phyloP scores from a whole-genome alignment of 92 coral and sea anemone genomes.

The Umimayanthus kanabou region DNA sequence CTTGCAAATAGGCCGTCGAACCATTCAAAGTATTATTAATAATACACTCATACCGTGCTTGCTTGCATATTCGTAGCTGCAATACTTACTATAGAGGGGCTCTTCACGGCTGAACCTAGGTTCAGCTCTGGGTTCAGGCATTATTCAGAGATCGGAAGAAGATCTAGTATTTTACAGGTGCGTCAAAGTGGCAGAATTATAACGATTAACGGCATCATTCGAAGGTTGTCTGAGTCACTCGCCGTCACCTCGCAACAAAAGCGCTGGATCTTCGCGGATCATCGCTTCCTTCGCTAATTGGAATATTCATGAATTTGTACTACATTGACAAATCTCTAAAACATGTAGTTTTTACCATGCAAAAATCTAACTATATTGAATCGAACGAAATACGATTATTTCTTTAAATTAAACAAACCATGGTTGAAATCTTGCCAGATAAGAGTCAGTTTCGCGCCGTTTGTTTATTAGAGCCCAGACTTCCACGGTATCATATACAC shows the following conservation, averaged over 20 bases:
- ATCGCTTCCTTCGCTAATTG: slow-evolving; percentile 24
- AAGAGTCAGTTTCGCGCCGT: slow-evolving; percentile 19
- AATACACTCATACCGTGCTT: too few species aligned
- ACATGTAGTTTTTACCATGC: not conserved
- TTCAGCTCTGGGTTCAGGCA: slow-evolving; percentile 5
- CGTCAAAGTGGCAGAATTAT: not conserved
- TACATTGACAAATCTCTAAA: not conserved
- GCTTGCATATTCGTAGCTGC: not conserved
- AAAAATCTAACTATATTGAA: not conserved
- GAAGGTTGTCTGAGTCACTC: not conserved
- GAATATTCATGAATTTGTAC: slow-evolving; percentile 22
- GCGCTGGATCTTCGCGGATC: slow-evolving; percentile 13
- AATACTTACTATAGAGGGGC: slow-evolving; percentile 35
- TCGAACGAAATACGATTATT: too few species aligned
- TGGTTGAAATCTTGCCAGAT: too few species aligned
- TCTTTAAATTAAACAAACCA: too few species aligned
- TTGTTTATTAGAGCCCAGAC: slow-evolving; percentile 10
- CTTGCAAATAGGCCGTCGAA: not conserved
- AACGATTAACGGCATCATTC: too few species aligned
- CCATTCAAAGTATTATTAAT: not conserved
- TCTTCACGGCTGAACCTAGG: slow-evolving; percentile 32
- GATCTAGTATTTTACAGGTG: not conserved
- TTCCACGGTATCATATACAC: too few species aligned
- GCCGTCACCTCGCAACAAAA: slow-evolving; percentile 32
- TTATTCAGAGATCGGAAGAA: not conserved